Evolutionary conservation across 1,140 invertebrate species (phyloP), one percentile per base, ranked within the genome.

Genomic region (Melipona quadrifasciata): DNA sequence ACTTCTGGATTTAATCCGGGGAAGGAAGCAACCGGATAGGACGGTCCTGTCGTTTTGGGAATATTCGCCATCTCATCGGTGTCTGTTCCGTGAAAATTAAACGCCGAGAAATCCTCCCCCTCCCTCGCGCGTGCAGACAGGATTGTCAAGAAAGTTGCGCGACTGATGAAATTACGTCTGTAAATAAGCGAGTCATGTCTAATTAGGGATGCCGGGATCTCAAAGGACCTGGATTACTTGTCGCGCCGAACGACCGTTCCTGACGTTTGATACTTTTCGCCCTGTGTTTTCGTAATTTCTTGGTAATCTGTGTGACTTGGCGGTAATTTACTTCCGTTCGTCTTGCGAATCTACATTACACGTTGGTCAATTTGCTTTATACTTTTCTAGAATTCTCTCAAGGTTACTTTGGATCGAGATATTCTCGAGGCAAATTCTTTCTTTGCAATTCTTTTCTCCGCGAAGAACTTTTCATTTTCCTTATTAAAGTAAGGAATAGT

Each of bases 151-250:
- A 79, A 79, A 79, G 77, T 79, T 79, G 51, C 77, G 64, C 64
- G 77, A 31, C 77, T 57, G 51, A 79, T 79, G 77, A 79, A 79
- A 68, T 79, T 79, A 79, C 78, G 67, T 80, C 31, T 39, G 78
- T 70, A 80, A 80, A 80, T 71, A 80, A 80, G 53, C 67, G 53
- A 70, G 78, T 80, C 78, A 53, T 55, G 39, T 71, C 34, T 80
- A 80, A 80, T 80, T 80, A 80, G 53, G 24, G 65, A 53, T 57
- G 27, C 67, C 47, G 65, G 19, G 24, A 47, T 47, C 53, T 76
- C 57, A 24, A 39, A 47, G 51, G 31, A 80, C 51, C 24, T 24
- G 55, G 70, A 80, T 71, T 80, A 34, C 53, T 19, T 34, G 55
- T 27, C 31, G 27, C 67, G 65, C n/a, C 55, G 55, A 5, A 19